Evolutionary conservation across 2,113 vertebrate genomes (phyloP).

Genomic region (Indicator maculatus): DNA sequence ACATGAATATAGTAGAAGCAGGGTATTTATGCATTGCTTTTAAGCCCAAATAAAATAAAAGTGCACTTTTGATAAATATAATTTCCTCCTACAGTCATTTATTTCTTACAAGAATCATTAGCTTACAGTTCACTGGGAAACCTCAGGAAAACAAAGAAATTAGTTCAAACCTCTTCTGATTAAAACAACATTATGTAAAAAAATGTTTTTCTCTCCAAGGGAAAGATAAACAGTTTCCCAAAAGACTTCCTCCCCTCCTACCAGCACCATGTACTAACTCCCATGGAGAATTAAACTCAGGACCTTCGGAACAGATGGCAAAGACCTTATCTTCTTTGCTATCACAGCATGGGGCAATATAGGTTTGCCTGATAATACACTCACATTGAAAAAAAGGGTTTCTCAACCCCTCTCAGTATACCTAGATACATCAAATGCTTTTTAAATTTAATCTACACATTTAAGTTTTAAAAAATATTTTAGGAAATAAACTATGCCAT

Average conservation of each 20-base stretch:
- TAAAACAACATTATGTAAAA: slow-evolving; percentile 22
- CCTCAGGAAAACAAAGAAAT: background rate
- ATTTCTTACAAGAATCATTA: background rate
- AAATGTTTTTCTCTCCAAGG: background rate
- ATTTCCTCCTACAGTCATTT: background rate
- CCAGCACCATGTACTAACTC: slow-evolving; percentile 30
- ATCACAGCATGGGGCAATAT: slow-evolving; percentile 46
- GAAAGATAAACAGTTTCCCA: slow-evolving; percentile 42
- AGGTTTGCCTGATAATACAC: slow-evolving; percentile 48
- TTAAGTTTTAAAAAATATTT: background rate
- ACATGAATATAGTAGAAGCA: background rate
- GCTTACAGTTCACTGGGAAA: background rate
- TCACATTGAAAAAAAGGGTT: slow-evolving; percentile 34
- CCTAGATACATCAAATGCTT: background rate
- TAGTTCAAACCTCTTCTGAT: background rate
- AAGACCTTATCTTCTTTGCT: slow-evolving; percentile 58
- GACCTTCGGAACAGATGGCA: slow-evolving; percentile 71
- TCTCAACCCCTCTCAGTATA: background rate
- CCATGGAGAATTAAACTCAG: slow-evolving; percentile 71
- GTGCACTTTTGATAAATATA: background rate
- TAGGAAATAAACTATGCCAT: background rate
- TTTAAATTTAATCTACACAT: background rate
- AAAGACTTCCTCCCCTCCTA: slow-evolving; percentile 20
- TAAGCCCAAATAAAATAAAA: background rate
- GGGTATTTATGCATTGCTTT: background rate